These are phyloP conservation scores for Drosophila virilis DNA, from an alignment of 1,140 invertebrate genomes.

Conservation along the genomic window DNA sequence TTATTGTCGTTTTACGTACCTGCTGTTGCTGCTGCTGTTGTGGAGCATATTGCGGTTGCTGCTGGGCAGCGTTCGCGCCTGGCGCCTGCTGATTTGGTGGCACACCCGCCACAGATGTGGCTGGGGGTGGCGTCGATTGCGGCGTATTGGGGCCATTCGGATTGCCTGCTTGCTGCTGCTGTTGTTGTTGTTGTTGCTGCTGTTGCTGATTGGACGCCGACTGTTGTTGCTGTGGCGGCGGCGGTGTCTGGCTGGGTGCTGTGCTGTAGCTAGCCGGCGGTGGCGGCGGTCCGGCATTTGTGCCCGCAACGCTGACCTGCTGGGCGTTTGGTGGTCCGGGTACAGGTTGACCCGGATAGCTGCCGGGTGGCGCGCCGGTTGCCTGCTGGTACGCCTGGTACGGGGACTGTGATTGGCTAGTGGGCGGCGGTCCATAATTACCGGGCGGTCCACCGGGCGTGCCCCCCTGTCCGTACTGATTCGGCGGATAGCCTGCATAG, in stretches of 20 bases:
- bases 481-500: constrained; percentile 75
- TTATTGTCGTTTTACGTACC: constrained; percentile 2
- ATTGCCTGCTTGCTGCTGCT: constrained; percentile 58
- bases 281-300: constrained; percentile 55
- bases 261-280: constrained; percentile 75
- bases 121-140: constrained; percentile 76
- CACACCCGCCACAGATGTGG: constrained; percentile 31
- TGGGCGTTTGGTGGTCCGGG: constrained; percentile 32
- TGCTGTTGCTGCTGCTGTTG: constrained; percentile 72
- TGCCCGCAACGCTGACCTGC: constrained; percentile 49
- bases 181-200: constrained; percentile 12
- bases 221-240: constrained; percentile 55
- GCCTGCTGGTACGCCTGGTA: constrained; percentile 76
- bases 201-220: constrained; percentile 42
- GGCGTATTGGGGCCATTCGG: constrained; percentile 77
- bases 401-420: constrained; percentile 65
- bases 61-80: constrained; percentile 24
- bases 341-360: constrained; percentile 58
- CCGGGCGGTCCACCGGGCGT: constrained; percentile 68
- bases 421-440: constrained; percentile 71
- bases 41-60: constrained; percentile 68
- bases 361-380: constrained; percentile 60
- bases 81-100: constrained; percentile 55
- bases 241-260: constrained; percentile 80
- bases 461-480: constrained; percentile 73